Percentiles rank a stretch among this genome's conserved stretches.
phyloP scores from a whole-genome alignment of 2,888 invertebrate species.

The Teleogryllus oceanicus region DNA sequence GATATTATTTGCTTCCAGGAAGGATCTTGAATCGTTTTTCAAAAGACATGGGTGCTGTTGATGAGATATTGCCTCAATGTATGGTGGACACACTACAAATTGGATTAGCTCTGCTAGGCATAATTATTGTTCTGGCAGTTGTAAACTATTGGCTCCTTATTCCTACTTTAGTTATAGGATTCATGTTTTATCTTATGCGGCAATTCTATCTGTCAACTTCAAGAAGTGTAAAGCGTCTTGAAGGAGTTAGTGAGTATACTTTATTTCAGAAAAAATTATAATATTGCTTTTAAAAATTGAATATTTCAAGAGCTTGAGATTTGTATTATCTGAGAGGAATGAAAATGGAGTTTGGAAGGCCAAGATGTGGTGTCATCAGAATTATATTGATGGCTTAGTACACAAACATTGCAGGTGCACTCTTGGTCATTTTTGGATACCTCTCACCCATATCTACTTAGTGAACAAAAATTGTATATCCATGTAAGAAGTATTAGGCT shows the following conservation, averaged over 20 bases:
- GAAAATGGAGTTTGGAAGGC: too few species aligned
- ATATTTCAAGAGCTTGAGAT: too few species aligned
- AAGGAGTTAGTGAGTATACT: conserved; percentile 35
- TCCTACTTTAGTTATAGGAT: conserved; percentile 65
- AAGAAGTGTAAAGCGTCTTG: conserved; percentile 46
- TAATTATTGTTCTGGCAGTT: conserved; percentile 55
- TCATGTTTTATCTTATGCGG: conserved; percentile 71
- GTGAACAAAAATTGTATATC: too few species aligned
- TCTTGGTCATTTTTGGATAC: too few species aligned
- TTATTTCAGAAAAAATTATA: background rate
- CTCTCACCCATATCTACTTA: too few species aligned
- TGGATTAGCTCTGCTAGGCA: conserved; percentile 42
- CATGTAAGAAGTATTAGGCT: too few species aligned
- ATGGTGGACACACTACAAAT: conserved; percentile 38
- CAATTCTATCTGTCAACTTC: conserved; percentile 68
- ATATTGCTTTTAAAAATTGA: too few species aligned
- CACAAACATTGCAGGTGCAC: too few species aligned
- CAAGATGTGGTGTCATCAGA: too few species aligned
- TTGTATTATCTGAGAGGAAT: too few species aligned
- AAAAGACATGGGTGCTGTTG: conserved; percentile 73
- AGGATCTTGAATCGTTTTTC: conserved; percentile 83
- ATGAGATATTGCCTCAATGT: conserved; percentile 43
- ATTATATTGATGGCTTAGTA: too few species aligned
- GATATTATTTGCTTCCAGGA: conserved; percentile 51
- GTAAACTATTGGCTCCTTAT: conserved; percentile 72